Conservation (phyloP, 2,797 vertebrate species). For the Orientallactaga sibirica region DNA sequence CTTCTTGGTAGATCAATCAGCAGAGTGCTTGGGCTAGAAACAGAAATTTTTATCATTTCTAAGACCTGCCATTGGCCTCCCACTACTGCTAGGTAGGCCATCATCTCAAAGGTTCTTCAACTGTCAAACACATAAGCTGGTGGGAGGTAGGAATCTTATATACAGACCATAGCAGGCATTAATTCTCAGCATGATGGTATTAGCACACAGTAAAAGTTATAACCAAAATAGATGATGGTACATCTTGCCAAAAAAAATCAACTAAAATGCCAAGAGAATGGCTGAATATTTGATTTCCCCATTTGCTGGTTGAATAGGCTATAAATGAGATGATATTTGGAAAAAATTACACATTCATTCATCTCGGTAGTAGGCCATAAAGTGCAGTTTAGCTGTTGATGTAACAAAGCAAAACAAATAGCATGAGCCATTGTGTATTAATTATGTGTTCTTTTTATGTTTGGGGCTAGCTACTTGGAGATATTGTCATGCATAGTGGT, state of each 20-base stretch:
- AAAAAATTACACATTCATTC: not conserved
- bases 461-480: not conserved
- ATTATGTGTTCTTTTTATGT: not conserved
- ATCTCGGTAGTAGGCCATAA: not conserved
- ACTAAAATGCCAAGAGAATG: conserved; percentile 27
- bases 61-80: not conserved
- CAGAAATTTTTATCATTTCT: not conserved
- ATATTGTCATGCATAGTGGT: not conserved
- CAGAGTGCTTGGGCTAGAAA: not conserved
- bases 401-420: not conserved
- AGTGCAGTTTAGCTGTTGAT: not conserved
- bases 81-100: not conserved
- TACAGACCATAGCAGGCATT: not conserved
- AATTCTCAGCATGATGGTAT: not conserved
- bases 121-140: not conserved
- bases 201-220: not conserved
- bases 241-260: conserved; percentile 14
- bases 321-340: not conserved
- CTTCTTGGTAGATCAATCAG: not conserved
- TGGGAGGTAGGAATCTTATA: not conserved
- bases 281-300: not conserved
- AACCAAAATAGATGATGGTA: not conserved
- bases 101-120: not conserved
- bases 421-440: not conserved
- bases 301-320: conserved; percentile 9